Base-by-base conservation (phyloP, 2,888 invertebrate species). In the Cerceris ruficornis region DNA sequence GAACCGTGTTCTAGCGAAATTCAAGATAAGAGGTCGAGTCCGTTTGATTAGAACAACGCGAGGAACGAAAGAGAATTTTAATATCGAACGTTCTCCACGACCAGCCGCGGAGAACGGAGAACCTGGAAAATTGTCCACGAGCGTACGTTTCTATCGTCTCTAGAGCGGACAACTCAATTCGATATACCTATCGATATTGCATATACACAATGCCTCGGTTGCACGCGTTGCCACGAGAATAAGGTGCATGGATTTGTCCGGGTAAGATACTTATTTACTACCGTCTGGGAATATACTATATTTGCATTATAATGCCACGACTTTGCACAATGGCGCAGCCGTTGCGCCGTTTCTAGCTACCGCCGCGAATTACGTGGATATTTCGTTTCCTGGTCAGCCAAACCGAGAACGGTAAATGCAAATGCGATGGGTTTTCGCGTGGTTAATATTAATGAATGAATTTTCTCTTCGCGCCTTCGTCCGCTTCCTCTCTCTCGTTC, bases 251-350 rank as follows among this genome's bases (percentile, higher is more conserved):
- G 80, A 81, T 84, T 83, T 79, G 82, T 76, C 68, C 72, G 58
- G 54, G 67, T 64, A 75, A 62, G 62, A 81, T 70, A 75, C 83
- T 83, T 84, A 83, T 84, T 85, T 83, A 86, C 82, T 69, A 74
- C 81, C 84, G 87, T 84, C 85, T 85, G 87, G 80, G 88, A 88
- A 89, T 88, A 89, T 89, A 81, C 77, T 81, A 85, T 65, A 52
- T 74, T 59, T 60, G 55, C 65, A 74, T 66, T 75, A 75, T 77
- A 69, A 69, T 77, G 67, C 59, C 55, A 17, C 17, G 55, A 64
- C 54, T 64, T 77, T 76, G 70, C 72, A 52, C 65, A 73, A 80
- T 68, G 58, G 69, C 69, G 69, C 72, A 64, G 74, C 66, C 67
- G 74, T 80, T 71, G 60, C 74, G 49, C 73, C 69, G 73, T 39